These are phyloP conservation scores for Dolichopus griseipennis DNA, from an alignment of 2,888 invertebrate species.

Conservation along the genomic window DNA sequence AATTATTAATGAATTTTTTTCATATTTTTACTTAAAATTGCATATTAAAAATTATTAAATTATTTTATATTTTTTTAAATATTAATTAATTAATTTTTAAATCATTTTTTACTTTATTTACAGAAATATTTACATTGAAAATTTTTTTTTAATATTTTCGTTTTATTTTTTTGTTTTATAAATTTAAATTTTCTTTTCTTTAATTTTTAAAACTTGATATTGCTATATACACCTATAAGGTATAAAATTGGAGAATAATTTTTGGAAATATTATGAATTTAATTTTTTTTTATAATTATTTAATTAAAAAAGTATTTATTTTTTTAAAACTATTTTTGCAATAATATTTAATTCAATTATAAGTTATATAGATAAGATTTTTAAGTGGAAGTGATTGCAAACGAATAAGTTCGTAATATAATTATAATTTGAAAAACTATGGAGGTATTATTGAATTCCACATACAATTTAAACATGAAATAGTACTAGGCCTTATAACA, in stretches of 20 bases:
- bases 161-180: constrained; percentile 22
- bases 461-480: too few species aligned
- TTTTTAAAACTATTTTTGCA: background rate
- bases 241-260: background rate
- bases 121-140: constrained; percentile 1
- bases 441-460: too few species aligned
- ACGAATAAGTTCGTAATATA: too few species aligned
- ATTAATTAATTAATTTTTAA: constrained; percentile 20
- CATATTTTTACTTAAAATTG: background rate
- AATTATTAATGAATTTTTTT: background rate
- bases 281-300: background rate
- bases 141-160: constrained; percentile 21
- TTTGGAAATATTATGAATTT: background rate
- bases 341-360: too few species aligned
- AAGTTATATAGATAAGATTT: too few species aligned
- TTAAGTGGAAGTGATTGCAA: too few species aligned
- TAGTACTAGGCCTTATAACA: too few species aligned
- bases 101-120: constrained; percentile 5
- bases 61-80: background rate
- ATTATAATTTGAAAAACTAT: too few species aligned
- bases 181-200: constrained; percentile 17
- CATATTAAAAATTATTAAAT: constrained; percentile 14
- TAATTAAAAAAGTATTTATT: too few species aligned
- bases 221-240: background rate
- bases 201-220: constrained; percentile 12